Percentiles rank a stretch among this genome's conserved stretches.
Conservation (phyloP, 2,888 invertebrate genomes). For the Zaprionus obscuricornis region DNA sequence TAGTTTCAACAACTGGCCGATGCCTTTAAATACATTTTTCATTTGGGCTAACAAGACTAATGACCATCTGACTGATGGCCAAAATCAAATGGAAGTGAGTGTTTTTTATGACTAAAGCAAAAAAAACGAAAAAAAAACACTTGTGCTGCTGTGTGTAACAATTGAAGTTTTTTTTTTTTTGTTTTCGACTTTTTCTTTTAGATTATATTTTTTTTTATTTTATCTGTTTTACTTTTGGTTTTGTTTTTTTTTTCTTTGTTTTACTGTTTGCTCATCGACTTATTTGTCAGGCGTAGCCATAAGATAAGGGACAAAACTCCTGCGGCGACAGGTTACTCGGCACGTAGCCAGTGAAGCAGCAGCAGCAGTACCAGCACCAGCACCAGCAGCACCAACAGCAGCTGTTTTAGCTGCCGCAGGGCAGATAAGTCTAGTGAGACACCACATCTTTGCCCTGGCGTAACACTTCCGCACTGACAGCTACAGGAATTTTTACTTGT, state of each 20-base stretch:
- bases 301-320: conserved; percentile 31
- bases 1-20: background rate
- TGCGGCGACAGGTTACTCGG: conserved; percentile 50
- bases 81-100: background rate
- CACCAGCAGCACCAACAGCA: background rate
- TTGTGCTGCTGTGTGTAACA: conserved; percentile 18
- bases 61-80: too few relatives aligned
- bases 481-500: conserved; percentile 39
- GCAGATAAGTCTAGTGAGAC: conserved; percentile 20
- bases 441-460: conserved; percentile 36
- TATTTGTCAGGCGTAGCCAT: conserved; percentile 42
- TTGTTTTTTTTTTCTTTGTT: background rate
- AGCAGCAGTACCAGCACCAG: too few relatives aligned
- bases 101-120: background rate
- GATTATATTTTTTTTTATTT: background rate
- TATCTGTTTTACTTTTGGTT: background rate
- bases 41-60: too few relatives aligned
- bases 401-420: conserved; percentile 4
- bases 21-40: conserved; percentile 36
- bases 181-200: conserved; percentile 2
- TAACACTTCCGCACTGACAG: conserved; percentile 48
- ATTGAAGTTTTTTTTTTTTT: conserved; percentile 4
- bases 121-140: conserved; percentile 19
- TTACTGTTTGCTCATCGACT: conserved; percentile 17
- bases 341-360: conserved; percentile 42